Evolutionary conservation across 2,888 invertebrate species (phyloP), one percentile per base, ranked within the genome.

Genomic region (Ptychoptera contaminata): DNA sequence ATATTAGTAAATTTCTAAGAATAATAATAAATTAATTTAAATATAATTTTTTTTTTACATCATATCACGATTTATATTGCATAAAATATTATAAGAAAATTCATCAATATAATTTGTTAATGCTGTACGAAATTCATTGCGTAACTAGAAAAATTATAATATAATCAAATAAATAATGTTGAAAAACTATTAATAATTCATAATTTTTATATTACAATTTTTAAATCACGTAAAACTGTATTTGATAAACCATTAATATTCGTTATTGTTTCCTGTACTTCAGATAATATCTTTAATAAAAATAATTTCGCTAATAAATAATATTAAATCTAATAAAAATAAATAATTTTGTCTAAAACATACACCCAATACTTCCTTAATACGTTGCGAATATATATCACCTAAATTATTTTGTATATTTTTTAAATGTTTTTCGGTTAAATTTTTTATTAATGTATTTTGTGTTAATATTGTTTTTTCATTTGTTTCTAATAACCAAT

Each of bases 21-120:
- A n/a, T n/a, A n/a, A n/a, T n/a, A n/a, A n/a, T n/a, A 2, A 12
- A 2, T 11, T 11, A 8, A 7, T n/a, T n/a, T 30, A 15, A 16
- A 8, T 23, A 23, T 40, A n/a, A 16, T 15, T 40, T 29, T 29
- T 30, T 36, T 46, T 45, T 46, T 48, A 66, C 63, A 60, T 59
- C 66, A 66, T 66, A 53, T 66, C 66, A 9, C 66, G 53, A 42
- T 65, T 62, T 34, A 65, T 59, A 41, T 66, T 62, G 2, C 65
- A 64, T 53, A 66, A 55, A 32, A 59, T 63, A 48, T 61, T 62
- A 47, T 60, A 60, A 11, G 63, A 60, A 42, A 64, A 66, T 50
- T 64, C 65, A 48, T 66, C 63, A 12, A 66, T 50, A 45, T 59
- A 60, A 39, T 62, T 56, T 2, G 55, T 53, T 1, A 65, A 53